These are phyloP conservation scores for Protobothrops flavoviridis DNA, from an alignment of 2,113 vertebrate genomes.

Conservation along the genomic window DNA sequence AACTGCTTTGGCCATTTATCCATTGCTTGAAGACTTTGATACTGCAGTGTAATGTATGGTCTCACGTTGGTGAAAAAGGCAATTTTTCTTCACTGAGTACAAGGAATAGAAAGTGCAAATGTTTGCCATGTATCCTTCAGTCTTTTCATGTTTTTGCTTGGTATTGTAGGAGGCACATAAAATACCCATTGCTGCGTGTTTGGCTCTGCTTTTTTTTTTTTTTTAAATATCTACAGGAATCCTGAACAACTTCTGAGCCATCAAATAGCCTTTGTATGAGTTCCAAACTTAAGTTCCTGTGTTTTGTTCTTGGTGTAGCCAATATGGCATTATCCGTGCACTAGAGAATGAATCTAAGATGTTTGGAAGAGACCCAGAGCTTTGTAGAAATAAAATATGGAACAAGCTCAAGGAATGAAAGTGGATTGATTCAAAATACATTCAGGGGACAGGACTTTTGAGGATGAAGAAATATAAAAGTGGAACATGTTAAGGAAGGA, in stretches of 20 bases:
- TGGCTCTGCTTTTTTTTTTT: not conserved
- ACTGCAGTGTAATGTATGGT: not conserved
- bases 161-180: not conserved
- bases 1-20: not conserved
- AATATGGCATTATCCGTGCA: not conserved
- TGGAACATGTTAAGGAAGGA: not conserved
- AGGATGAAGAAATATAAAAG: not conserved
- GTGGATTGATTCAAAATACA: not conserved
- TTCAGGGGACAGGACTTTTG: not conserved
- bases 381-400: not conserved
- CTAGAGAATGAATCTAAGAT: not conserved
- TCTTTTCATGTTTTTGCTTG: not conserved
- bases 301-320: not conserved
- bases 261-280: not conserved
- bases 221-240: not conserved
- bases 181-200: not conserved
- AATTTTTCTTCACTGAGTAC: not conserved
- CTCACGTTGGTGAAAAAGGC: not conserved
- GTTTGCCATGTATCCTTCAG: rapidly evolving
- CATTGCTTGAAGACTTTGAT: not conserved
- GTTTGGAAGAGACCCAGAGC: not conserved
- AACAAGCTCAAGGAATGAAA: not conserved
- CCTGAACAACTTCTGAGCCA: not conserved
- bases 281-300: not conserved
- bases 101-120: not conserved